Conservation (phyloP, 1,140 invertebrate genomes). For the Ylistrum balloti region DNA sequence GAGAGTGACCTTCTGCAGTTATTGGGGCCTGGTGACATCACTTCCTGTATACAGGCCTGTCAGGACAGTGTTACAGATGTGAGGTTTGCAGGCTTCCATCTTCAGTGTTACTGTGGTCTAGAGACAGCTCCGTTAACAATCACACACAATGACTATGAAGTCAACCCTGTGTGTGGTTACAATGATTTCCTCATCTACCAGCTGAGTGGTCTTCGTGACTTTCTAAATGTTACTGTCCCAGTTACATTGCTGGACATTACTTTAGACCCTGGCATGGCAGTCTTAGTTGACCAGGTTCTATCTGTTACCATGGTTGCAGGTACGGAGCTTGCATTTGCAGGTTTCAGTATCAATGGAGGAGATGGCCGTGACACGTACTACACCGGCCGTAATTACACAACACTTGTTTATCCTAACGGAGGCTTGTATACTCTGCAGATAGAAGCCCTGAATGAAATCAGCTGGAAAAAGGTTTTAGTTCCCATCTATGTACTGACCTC, state of each 20-base stretch:
- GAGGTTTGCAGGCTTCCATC: not conserved
- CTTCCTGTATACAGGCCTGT: not conserved
- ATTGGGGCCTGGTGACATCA: not conserved
- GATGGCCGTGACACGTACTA: constrained; percentile 4
- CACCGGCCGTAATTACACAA: constrained; percentile 32
- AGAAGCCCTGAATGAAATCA: constrained; percentile 49
- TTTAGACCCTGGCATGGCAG: not conserved
- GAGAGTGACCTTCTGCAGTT: not conserved
- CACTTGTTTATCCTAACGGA: not conserved
- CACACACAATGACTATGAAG: not conserved
- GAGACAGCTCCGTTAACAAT: not conserved
- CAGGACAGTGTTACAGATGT: not conserved
- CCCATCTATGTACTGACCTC: constrained; percentile 14
- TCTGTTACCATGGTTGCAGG: not conserved
- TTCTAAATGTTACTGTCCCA: constrained; percentile 46
- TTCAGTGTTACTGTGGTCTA: not conserved
- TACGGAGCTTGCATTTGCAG: constrained; percentile 33
- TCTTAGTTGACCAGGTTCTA: not conserved
- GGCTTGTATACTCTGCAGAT: constrained; percentile 44
- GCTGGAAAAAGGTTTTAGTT: not conserved
- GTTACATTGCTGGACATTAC: not conserved
- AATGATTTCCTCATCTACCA: not conserved
- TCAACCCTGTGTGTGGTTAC: not conserved
- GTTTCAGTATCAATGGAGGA: constrained; percentile 44
- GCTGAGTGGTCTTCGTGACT: constrained; percentile 34